Conservation (phyloP, 2,797 vertebrate species). For the Peromyscus nudipes region DNA sequence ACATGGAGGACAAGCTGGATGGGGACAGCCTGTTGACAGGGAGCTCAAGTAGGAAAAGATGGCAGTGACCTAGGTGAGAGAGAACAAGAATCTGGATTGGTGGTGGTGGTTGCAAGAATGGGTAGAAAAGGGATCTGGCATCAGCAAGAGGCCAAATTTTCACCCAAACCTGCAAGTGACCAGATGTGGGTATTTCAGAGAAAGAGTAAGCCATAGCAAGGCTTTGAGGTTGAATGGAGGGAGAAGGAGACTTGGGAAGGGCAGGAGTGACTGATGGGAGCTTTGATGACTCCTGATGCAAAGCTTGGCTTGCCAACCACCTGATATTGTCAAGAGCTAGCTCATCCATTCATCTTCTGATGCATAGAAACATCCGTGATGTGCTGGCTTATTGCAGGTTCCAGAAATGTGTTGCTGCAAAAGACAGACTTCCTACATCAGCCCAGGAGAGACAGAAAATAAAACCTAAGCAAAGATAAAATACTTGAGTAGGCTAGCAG, state of each 20-base stretch:
- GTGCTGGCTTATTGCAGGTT: constrained; percentile 15
- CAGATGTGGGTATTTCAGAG: neutral
- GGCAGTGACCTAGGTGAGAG: neutral
- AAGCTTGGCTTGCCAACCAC: neutral
- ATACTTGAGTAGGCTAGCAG: constrained; percentile 20
- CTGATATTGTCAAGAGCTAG: neutral
- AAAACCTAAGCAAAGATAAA: constrained; percentile 41
- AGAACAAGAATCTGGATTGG: neutral
- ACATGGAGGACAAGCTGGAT: neutral
- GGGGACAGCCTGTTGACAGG: neutral
- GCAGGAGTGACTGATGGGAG: neutral
- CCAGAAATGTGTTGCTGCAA: constrained; percentile 40
- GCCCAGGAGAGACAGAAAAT: constrained; percentile 41
- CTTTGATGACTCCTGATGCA: neutral
- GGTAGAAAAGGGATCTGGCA: neutral
- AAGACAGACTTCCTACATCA: constrained; percentile 34
- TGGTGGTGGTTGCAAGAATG: neutral
- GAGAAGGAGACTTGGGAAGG: neutral
- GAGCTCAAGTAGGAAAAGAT: neutral
- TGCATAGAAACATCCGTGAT: neutral
- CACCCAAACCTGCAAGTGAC: neutral
- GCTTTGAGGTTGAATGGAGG: neutral
- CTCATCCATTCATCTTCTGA: neutral
- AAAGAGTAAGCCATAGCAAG: neutral
- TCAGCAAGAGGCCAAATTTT: neutral